Conservation (phyloP, 2,888 invertebrate genomes). For the Auanema freiburgensis region DNA sequence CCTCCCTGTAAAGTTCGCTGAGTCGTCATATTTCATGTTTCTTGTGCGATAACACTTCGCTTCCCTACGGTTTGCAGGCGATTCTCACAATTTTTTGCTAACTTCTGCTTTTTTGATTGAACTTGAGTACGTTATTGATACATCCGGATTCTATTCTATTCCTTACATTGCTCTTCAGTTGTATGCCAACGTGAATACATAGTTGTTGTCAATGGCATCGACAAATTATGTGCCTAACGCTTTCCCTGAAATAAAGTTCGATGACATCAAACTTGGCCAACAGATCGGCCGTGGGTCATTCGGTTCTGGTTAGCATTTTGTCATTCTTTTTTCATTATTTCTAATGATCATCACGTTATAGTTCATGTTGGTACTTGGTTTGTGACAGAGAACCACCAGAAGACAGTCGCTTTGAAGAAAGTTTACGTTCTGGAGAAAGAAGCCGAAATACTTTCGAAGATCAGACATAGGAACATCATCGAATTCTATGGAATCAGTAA, state of each 20-base stretch:
- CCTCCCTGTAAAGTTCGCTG: too few relatives aligned
- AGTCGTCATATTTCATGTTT: too few relatives aligned
- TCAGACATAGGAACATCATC: constrained; percentile 55
- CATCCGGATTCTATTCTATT: too few relatives aligned
- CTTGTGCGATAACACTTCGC: too few relatives aligned
- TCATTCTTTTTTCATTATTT: background rate
- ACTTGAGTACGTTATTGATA: too few relatives aligned
- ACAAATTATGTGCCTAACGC: too few relatives aligned
- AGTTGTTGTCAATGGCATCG: too few relatives aligned
- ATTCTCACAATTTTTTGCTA: too few relatives aligned
- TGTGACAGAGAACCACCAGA: constrained; percentile 17
- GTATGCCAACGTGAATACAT: too few relatives aligned
- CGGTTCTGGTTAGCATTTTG: constrained; percentile 36
- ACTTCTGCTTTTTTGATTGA: too few relatives aligned
- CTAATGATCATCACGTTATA: background rate
- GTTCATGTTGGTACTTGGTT: constrained; percentile 43
- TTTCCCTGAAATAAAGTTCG: constrained; percentile 50
- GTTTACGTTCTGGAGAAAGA: constrained; percentile 59
- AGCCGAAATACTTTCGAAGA: constrained; percentile 54
- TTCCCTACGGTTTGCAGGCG: too few relatives aligned
- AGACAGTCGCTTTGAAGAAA: constrained; percentile 54
- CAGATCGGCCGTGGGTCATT: constrained; percentile 49
- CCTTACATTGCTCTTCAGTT: too few relatives aligned
- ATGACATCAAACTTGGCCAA: constrained; percentile 42
- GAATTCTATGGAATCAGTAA: constrained; percentile 57